phyloP scores from a whole-genome alignment of 2,888 invertebrate species.

The Pachydiplax longipennis region DNA sequence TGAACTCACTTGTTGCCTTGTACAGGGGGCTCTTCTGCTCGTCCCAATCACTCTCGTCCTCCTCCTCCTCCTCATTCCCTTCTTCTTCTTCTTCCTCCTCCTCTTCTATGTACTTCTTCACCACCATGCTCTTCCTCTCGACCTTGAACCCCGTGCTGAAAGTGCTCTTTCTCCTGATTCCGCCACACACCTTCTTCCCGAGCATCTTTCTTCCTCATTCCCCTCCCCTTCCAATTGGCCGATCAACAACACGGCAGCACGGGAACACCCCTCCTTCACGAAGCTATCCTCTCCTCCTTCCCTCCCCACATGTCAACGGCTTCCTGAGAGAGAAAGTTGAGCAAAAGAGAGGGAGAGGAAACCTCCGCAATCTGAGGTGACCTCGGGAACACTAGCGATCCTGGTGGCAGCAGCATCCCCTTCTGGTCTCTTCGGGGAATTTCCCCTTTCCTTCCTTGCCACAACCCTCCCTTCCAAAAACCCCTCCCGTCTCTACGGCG shows the following conservation, averaged over 20 bases:
- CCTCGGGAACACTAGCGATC: not conserved
- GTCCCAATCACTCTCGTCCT: not conserved
- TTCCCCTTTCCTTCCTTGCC: not conserved
- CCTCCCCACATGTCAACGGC: not conserved
- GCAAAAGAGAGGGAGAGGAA: not conserved
- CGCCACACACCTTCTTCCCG: not conserved
- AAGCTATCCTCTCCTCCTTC: not conserved
- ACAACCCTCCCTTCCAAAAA: not conserved
- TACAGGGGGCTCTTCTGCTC: not conserved
- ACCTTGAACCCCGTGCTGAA: not conserved
- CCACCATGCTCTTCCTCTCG: not conserved
- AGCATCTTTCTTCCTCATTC: not conserved
- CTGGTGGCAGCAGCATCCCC: conserved; percentile 4
- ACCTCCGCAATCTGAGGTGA: not conserved
- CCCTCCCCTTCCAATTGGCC: not conserved
- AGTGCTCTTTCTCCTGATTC: conserved; percentile 18
- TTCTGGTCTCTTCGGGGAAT: not conserved
- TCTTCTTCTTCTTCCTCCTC: not conserved
- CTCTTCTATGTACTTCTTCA: conserved; percentile 2
- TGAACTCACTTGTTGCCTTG: conserved; percentile 11
- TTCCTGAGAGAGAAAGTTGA: not conserved
- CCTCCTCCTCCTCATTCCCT: not conserved
- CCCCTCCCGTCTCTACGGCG: not conserved
- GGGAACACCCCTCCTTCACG: not conserved
- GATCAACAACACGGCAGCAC: not conserved